Percentiles rank a stretch among this genome's conserved stretches.
phyloP scores from a whole-genome alignment of 2,113 vertebrate species.

The Chloropsis hardwickii region DNA sequence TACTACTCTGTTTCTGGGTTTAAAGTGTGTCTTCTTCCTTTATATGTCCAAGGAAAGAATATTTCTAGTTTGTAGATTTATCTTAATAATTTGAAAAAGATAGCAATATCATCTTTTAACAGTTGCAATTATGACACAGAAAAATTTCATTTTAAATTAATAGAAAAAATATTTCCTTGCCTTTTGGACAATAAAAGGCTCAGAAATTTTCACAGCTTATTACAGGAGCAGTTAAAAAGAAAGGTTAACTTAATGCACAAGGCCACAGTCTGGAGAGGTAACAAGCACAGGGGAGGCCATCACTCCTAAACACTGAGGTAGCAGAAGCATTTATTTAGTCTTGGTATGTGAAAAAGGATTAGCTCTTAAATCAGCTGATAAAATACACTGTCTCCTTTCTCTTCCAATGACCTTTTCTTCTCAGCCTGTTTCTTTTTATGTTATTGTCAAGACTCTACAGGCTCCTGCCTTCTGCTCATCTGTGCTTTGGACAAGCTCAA shows the following conservation, averaged over 20 bases:
- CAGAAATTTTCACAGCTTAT: not conserved
- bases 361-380: conserved; percentile 23
- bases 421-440: not conserved
- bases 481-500: not conserved
- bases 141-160: not conserved
- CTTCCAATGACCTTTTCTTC: not conserved
- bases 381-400: not conserved
- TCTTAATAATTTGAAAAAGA: not conserved
- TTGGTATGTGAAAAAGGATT: not conserved
- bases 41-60: not conserved
- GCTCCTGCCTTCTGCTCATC: not conserved
- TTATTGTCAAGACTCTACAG: not conserved
- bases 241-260: not conserved
- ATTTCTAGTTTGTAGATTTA: not conserved
- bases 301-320: not conserved
- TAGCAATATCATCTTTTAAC: not conserved
- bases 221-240: not conserved
- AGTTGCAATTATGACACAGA: not conserved
- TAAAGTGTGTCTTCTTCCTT: not conserved
- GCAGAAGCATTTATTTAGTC: not conserved
- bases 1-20: not conserved
- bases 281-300: not conserved
- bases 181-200: not conserved
- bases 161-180: not conserved
- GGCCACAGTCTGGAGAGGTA: not conserved